Evolutionary conservation across 2,888 invertebrate species (phyloP).

Genomic region (Malacosoma neustria): DNA sequence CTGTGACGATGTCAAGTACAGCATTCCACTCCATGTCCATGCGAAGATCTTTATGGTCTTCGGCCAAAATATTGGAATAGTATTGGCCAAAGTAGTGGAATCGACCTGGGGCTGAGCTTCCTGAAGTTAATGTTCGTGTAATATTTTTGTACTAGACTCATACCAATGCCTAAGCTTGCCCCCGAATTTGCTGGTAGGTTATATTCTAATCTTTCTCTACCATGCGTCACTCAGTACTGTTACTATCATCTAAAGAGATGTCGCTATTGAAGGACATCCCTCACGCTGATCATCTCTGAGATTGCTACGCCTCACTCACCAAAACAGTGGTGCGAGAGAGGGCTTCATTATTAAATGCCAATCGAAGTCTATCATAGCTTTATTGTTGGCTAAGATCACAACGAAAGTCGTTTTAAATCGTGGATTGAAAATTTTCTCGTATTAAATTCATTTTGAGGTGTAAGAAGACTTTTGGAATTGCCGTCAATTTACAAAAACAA

Average conservation of each 20-base stretch:
- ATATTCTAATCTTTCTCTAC: neutral
- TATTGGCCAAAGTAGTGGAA: too few relatives aligned
- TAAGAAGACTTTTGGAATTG: neutral
- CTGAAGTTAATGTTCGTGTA: neutral
- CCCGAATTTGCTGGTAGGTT: neutral
- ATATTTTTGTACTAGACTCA: neutral
- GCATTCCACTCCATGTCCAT: neutral
- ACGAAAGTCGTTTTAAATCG: neutral
- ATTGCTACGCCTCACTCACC: neutral
- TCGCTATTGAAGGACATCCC: neutral
- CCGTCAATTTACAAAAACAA: neutral
- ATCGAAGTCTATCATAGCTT: neutral
- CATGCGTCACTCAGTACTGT: neutral
- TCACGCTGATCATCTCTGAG: neutral
- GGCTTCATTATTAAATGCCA: neutral
- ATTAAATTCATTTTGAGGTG: neutral
- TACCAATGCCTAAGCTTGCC: neutral
- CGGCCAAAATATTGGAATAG: neutral
- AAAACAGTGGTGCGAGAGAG: neutral
- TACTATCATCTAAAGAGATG: neutral
- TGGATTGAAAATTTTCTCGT: neutral
- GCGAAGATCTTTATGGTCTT: too few relatives aligned
- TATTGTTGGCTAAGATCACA: neutral
- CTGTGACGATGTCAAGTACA: neutral
- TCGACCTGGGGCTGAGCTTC: neutral